These are phyloP conservation scores for Thereva nobilitata DNA, from an alignment of 2,888 invertebrate genomes.

Conservation along the genomic window DNA sequence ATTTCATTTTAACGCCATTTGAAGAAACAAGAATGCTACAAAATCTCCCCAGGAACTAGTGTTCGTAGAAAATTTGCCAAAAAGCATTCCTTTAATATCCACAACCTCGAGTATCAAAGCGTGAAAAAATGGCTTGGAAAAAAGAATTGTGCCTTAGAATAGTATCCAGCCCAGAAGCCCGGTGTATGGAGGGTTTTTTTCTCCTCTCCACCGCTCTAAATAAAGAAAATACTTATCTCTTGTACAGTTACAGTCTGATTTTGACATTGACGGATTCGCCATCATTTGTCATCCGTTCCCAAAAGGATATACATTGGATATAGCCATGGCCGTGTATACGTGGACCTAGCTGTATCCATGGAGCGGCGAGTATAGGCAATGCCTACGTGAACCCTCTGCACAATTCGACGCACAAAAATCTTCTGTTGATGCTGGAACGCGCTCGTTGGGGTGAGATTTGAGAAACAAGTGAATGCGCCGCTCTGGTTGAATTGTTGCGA, in stretches of 20 bases:
- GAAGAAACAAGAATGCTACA: too few species aligned
- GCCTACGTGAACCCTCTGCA: background rate
- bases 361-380: too few species aligned
- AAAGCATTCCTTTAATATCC: too few species aligned
- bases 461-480: slow-evolving; percentile 34
- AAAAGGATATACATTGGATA: slow-evolving; percentile 48
- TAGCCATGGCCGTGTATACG: slow-evolving; percentile 10
- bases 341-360: too few species aligned
- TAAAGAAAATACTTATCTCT: slow-evolving; percentile 37
- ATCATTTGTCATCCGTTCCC: slow-evolving; percentile 59
- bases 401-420: slow-evolving; percentile 25
- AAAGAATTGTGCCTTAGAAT: slow-evolving; percentile 12
- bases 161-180: slow-evolving; percentile 23
- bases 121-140: too few species aligned
- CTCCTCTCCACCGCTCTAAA: slow-evolving; percentile 22
- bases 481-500: slow-evolving; percentile 23
- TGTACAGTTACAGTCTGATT: slow-evolving; percentile 60
- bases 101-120: too few species aligned
- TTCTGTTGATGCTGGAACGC: slow-evolving; percentile 20
- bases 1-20: too few species aligned
- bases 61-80: too few species aligned
- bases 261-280: slow-evolving; percentile 60
- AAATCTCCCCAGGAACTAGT: too few species aligned
- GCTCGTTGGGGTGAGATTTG: slow-evolving; percentile 10
- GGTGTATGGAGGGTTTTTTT: slow-evolving; percentile 21